phyloP scores from a whole-genome alignment of 2,797 vertebrate genomes.

The Eutrigla gurnardus region DNA sequence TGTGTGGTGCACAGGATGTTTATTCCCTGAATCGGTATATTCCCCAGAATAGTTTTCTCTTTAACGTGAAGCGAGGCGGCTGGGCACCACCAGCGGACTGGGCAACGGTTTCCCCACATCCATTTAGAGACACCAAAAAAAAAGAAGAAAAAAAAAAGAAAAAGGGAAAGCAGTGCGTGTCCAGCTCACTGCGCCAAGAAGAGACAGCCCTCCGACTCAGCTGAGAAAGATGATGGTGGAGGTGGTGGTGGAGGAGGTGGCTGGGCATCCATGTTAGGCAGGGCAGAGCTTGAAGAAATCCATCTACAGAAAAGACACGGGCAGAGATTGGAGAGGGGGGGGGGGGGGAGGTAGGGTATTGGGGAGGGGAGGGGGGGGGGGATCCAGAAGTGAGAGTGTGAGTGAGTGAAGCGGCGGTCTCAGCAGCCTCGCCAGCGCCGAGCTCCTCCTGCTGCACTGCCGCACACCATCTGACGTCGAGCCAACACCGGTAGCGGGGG shows the following conservation, averaged over 20 bases:
- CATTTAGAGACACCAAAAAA: slow-evolving; percentile 81
- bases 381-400: slow-evolving; percentile 70
- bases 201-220: slow-evolving; percentile 90
- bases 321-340: slow-evolving; percentile 60
- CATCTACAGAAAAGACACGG: slow-evolving; percentile 88
- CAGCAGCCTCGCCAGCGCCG: slow-evolving; percentile 70
- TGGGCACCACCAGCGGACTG: slow-evolving; percentile 79
- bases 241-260: slow-evolving; percentile 73
- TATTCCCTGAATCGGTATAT: slow-evolving; percentile 84
- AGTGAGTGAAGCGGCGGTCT: slow-evolving; percentile 39
- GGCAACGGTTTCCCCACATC: slow-evolving; percentile 87
- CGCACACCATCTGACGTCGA: slow-evolving; percentile 92
- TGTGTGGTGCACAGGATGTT: slow-evolving; percentile 80
- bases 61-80: slow-evolving; percentile 83
- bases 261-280: slow-evolving; percentile 94
- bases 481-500: slow-evolving; percentile 81
- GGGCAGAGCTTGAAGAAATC: slow-evolving; percentile 89
- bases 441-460: slow-evolving; percentile 93
- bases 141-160: too few relatives aligned
- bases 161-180: slow-evolving; percentile 84
- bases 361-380: slow-evolving; percentile 73
- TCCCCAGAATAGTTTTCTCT: slow-evolving; percentile 80
- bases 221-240: slow-evolving; percentile 72
- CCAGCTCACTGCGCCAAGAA: slow-evolving; percentile 96
- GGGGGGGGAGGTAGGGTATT: slow-evolving; percentile 70